Evolutionary conservation across 2,888 invertebrate genomes (phyloP).

Genomic region (Empis livida): DNA sequence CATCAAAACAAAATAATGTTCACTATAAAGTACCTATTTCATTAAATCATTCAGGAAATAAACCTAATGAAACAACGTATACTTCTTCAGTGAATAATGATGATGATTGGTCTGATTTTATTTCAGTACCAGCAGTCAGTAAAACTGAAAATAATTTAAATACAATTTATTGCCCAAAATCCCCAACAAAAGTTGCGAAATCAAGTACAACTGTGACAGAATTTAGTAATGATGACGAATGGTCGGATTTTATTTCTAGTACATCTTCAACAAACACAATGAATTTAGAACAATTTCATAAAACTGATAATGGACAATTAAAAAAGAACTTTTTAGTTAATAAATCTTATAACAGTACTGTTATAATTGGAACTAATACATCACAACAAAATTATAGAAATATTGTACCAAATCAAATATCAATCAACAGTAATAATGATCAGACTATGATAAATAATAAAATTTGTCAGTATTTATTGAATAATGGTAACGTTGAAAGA

Average conservation of each 20-base stretch:
- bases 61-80: not conserved
- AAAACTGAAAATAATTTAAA: conserved; percentile 3
- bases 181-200: conserved; percentile 8
- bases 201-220: conserved; percentile 1
- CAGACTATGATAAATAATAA: not conserved
- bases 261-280: conserved; percentile 19
- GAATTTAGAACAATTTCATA: not conserved
- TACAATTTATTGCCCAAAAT: conserved; percentile 8
- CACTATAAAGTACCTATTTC: conserved; percentile 4
- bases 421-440: not conserved
- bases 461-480: not conserved
- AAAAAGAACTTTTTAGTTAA: too few species aligned
- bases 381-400: not conserved
- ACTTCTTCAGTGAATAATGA: conserved; percentile 23
- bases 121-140: conserved; percentile 27
- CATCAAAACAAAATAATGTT: conserved; percentile 14
- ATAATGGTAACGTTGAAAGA: not conserved
- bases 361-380: not conserved
- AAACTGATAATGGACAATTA: not conserved
- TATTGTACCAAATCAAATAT: not conserved
- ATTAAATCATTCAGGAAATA: conserved; percentile 5
- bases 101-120: conserved; percentile 45
- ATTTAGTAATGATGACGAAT: conserved; percentile 37
- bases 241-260: conserved; percentile 45
- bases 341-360: too few species aligned